phyloP scores from a whole-genome alignment of 2,113 vertebrate genomes.

The Seriola quinqueradiata region DNA sequence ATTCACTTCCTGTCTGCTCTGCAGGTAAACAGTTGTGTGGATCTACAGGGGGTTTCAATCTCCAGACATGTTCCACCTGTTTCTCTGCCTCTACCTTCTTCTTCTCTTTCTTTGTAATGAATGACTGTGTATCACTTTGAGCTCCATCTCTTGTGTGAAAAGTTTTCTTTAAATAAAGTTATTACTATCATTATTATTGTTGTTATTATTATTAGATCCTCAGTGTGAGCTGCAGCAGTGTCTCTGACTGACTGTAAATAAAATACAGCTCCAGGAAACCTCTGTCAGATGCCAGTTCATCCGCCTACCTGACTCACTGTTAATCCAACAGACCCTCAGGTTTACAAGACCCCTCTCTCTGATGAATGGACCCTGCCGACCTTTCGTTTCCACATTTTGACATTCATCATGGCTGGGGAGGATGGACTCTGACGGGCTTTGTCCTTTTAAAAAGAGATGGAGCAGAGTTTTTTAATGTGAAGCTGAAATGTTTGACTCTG shows the following conservation, averaged over 20 bases:
- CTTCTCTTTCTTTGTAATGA: too few relatives aligned
- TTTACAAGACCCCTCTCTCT: neutral
- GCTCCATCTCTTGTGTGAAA: too few relatives aligned
- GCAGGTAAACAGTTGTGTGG: too few relatives aligned
- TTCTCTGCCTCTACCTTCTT: too few relatives aligned
- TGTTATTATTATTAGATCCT: too few relatives aligned
- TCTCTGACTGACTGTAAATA: neutral
- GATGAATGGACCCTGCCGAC: neutral
- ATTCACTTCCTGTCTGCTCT: too few relatives aligned
- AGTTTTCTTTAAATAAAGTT: too few relatives aligned
- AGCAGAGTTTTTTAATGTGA: neutral
- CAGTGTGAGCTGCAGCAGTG: too few relatives aligned
- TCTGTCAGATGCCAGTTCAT: neutral
- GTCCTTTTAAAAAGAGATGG: neutral
- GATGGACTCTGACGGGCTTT: constrained; percentile 1
- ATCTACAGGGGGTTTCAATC: too few relatives aligned
- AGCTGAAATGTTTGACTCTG: constrained; percentile 7
- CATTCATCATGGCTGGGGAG: neutral
- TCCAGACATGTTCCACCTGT: too few relatives aligned
- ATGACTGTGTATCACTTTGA: too few relatives aligned
- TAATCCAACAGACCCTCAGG: neutral
- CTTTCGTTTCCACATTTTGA: neutral
- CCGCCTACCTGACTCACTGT: constrained; percentile 17
- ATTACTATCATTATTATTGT: too few relatives aligned
- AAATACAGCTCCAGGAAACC: neutral